These are phyloP conservation scores for Pionites leucogaster DNA, from an alignment of 2,113 vertebrate species.

Conservation along the genomic window DNA sequence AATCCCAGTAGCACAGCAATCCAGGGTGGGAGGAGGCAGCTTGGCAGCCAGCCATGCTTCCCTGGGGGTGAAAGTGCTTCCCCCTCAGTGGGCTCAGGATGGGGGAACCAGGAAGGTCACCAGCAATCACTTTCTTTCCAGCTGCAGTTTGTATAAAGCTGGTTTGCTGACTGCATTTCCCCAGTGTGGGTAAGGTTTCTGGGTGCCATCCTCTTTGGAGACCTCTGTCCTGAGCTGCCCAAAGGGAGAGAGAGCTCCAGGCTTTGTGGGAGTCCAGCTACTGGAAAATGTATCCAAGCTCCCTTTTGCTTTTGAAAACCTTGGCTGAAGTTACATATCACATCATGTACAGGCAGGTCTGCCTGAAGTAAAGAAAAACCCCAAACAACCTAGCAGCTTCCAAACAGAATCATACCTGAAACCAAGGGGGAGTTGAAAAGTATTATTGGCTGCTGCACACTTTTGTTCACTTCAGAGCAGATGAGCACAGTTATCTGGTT, in stretches of 20 bases:
- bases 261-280: neutral
- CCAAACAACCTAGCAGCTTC: neutral
- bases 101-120: neutral
- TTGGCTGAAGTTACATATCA: neutral
- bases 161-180: neutral
- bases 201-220: neutral
- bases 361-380: neutral
- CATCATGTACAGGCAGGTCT: neutral
- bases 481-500: neutral
- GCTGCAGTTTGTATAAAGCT: neutral
- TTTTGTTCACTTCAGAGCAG: neutral
- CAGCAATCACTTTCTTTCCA: neutral
- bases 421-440: neutral
- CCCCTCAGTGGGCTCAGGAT: neutral
- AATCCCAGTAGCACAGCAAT: neutral
- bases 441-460: neutral
- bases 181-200: neutral
- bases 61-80: rapidly evolving
- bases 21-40: rapidly evolving
- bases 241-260: neutral
- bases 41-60: neutral
- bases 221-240: neutral
- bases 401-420: neutral
- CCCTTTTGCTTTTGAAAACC: neutral
- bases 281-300: neutral